Conservation (phyloP, 1,140 invertebrate species). For the Ostrea edulis region DNA sequence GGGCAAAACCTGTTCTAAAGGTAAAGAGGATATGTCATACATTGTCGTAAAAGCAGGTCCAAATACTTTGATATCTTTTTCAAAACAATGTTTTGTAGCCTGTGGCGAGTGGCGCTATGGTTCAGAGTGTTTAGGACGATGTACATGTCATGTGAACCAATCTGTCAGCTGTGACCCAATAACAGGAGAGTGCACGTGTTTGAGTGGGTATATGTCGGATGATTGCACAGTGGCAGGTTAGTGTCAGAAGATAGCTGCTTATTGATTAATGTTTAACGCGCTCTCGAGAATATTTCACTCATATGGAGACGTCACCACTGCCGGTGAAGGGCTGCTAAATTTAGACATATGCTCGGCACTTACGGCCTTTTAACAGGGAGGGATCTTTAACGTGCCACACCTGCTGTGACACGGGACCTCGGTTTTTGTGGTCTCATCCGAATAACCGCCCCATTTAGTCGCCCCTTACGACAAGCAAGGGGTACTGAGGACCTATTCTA, state of each 20-base stretch:
- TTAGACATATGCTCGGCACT: no score
- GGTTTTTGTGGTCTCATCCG: no score
- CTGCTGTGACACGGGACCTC: no score
- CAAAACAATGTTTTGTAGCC: not conserved
- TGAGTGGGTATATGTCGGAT: not conserved
- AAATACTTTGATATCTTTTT: not conserved
- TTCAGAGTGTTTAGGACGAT: conserved; percentile 8
- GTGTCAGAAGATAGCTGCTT: not conserved
- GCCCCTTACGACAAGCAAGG: no score
- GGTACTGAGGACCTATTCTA: no score
- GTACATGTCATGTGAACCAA: not conserved
- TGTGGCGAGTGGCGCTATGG: not conserved
- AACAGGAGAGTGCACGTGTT: not conserved
- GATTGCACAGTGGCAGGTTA: not conserved
- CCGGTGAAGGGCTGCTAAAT: no score
- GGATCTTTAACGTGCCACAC: no score
- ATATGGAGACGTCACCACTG: no score
- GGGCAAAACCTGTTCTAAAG: not conserved
- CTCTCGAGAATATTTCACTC: no score
- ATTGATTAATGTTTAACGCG: no score
- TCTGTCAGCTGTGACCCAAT: not conserved
- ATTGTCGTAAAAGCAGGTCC: not conserved
- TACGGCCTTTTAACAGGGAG: no score
- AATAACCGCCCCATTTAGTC: no score
- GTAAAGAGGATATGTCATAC: not conserved